These are phyloP conservation scores for Xenopus tropicalis DNA, from an alignment of 2,113 vertebrate genomes.

Conservation along the genomic window DNA sequence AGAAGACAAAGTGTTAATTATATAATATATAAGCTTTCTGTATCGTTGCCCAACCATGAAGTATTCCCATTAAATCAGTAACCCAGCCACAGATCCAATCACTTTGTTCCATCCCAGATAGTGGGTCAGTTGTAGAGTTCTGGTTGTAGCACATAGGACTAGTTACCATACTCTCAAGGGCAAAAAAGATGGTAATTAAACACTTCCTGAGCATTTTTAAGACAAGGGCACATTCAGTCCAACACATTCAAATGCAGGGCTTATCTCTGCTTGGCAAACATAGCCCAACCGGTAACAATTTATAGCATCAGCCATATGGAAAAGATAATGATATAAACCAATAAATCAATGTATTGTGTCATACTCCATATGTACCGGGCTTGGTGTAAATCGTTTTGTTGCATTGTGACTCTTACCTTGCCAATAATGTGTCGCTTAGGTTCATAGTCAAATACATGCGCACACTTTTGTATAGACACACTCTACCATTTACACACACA, in stretches of 20 bases:
- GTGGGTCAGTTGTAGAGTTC: no score
- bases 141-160: no score
- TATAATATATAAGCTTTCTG: neutral
- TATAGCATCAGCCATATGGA: slow-evolving; percentile 23
- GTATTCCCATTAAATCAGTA: no score
- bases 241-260: no score
- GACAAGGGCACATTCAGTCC: no score
- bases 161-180: neutral
- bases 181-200: neutral
- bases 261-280: neutral
- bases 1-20: slow-evolving; percentile 35
- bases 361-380: slow-evolving; percentile 35
- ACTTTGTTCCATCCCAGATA: neutral
- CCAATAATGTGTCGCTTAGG: slow-evolving; percentile 13
- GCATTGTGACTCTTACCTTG: slow-evolving; percentile 17
- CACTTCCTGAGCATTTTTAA: no score
- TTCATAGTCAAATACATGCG: neutral
- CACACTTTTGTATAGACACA: no score
- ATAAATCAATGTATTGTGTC: slow-evolving; percentile 41
- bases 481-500: no score
- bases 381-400: slow-evolving; percentile 30
- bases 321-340: slow-evolving; percentile 35
- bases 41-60: no score
- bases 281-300: neutral
- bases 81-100: slow-evolving; percentile 24